Evolutionary conservation across 2,888 invertebrate genomes (phyloP).

Genomic region (Boloria euphrosyne): DNA sequence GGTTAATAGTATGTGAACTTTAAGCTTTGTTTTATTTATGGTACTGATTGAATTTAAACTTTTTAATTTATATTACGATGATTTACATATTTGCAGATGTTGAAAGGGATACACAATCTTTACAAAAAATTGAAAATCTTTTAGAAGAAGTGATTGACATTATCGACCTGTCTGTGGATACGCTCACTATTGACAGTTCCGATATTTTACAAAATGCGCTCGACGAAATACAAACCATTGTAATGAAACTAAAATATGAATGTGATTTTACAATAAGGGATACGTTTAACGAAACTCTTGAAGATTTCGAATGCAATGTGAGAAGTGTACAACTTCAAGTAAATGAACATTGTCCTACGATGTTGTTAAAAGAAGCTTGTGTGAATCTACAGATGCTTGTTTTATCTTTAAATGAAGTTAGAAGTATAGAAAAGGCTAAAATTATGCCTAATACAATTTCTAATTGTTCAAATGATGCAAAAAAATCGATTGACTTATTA

Average conservation of each 20-base stretch:
- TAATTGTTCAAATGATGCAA: conserved; percentile 57
- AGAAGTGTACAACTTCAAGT: conserved; percentile 76
- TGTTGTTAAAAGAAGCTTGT: conserved; percentile 69
- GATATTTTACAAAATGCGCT: conserved; percentile 62
- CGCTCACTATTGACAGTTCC: conserved; percentile 50
- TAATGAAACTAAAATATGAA: conserved; percentile 71
- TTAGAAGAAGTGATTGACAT: conserved; percentile 62
- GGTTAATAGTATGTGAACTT: too few relatives aligned
- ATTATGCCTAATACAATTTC: conserved; percentile 44
- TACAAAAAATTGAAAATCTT: conserved; percentile 56
- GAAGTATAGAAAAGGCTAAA: conserved; percentile 45
- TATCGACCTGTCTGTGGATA: conserved; percentile 49
- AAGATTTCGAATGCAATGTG: conserved; percentile 78
- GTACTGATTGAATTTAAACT: too few relatives aligned
- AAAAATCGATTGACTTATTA: conserved; percentile 64
- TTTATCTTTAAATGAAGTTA: conserved; percentile 59
- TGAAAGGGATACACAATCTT: conserved; percentile 47
- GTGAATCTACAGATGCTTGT: conserved; percentile 66
- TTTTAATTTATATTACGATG: too few relatives aligned
- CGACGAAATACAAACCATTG: conserved; percentile 75
- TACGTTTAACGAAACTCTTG: conserved; percentile 73
- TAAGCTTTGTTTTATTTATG: too few relatives aligned
- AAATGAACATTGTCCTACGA: conserved; percentile 67
- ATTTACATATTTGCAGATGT: conserved; percentile 45
- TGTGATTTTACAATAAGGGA: conserved; percentile 64